Conservation (phyloP, 1,140 invertebrate genomes). For the Drosophila carrolli region DNA sequence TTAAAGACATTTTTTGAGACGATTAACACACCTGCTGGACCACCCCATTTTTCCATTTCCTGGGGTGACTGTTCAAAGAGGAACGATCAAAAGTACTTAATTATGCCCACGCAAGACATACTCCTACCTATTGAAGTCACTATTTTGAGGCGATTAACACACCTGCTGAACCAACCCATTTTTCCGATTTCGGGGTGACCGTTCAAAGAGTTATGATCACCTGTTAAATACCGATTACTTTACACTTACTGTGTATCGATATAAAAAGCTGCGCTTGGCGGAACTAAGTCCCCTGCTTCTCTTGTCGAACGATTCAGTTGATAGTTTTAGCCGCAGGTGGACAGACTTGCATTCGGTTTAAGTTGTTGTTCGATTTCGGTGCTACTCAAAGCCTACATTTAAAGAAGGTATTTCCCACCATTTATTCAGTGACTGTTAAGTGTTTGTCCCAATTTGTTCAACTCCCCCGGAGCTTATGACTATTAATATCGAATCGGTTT, state of each 20-base stretch:
- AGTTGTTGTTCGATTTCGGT: constrained; percentile 5
- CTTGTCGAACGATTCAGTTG: constrained; percentile 1
- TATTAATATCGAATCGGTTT: constrained; percentile 7
- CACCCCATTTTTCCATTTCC: too few species aligned
- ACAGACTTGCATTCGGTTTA: constrained; percentile 4
- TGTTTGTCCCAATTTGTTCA: constrained; percentile 33
- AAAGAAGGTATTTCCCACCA: constrained; percentile 34
- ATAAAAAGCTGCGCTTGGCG: constrained; percentile 25
- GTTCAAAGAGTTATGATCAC: constrained; percentile 4
- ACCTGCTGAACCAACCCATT: background rate
- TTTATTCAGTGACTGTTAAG: constrained; percentile 17
- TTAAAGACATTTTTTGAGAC: too few species aligned
- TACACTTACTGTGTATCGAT: constrained; percentile 17
- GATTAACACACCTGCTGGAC: too few species aligned
- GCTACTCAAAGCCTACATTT: constrained; percentile 14
- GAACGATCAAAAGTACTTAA: too few species aligned
- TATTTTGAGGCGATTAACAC: background rate
- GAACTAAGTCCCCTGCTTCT: background rate
- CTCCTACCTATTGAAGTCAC: background rate
- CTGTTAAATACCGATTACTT: background rate
- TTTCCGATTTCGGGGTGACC: background rate
- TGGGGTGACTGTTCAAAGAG: too few species aligned
- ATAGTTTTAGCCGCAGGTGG: constrained; percentile 14
- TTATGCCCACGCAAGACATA: too few species aligned
- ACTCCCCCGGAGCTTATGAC: constrained; percentile 14